Conservation (phyloP, 1,140 invertebrate genomes). For the Meteorus sp. region DNA sequence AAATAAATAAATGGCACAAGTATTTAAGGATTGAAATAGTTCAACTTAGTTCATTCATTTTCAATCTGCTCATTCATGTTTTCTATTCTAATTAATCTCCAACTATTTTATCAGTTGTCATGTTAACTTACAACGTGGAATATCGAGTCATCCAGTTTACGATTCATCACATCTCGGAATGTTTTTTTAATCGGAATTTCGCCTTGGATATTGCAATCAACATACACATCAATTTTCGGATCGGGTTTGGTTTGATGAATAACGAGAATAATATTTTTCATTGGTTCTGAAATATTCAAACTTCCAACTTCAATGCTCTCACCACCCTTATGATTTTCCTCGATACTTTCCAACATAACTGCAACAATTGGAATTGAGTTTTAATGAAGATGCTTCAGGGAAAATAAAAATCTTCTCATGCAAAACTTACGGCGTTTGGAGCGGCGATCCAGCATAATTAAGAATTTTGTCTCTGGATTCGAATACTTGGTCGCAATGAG, state of each 20-base stretch:
- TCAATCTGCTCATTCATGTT: neutral
- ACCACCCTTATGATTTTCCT: conserved; percentile 52
- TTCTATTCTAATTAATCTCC: neutral
- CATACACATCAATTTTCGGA: conserved; percentile 60
- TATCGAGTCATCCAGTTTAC: conserved; percentile 10
- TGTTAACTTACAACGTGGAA: conserved; percentile 43
- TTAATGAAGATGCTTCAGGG: neutral
- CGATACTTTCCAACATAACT: conserved; percentile 66
- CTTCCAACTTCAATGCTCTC: conserved; percentile 62
- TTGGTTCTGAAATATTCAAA: conserved; percentile 54
- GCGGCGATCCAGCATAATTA: conserved; percentile 67
- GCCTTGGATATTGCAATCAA: conserved; percentile 64
- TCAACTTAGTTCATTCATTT: neutral
- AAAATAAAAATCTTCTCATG: neutral
- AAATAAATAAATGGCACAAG: too few species aligned
- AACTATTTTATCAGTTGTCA: neutral
- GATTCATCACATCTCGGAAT: conserved; percentile 55
- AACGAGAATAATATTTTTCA: conserved; percentile 60
- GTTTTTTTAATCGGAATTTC: conserved; percentile 56
- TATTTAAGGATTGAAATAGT: too few species aligned
- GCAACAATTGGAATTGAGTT: conserved; percentile 34
- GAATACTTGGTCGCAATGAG: conserved; percentile 69
- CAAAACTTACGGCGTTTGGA: conserved; percentile 65
- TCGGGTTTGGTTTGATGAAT: conserved; percentile 61
- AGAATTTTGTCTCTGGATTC: conserved; percentile 65